These are phyloP conservation scores for Nycticorax nycticorax DNA, from an alignment of 2,113 vertebrate genomes.

Conservation along the genomic window DNA sequence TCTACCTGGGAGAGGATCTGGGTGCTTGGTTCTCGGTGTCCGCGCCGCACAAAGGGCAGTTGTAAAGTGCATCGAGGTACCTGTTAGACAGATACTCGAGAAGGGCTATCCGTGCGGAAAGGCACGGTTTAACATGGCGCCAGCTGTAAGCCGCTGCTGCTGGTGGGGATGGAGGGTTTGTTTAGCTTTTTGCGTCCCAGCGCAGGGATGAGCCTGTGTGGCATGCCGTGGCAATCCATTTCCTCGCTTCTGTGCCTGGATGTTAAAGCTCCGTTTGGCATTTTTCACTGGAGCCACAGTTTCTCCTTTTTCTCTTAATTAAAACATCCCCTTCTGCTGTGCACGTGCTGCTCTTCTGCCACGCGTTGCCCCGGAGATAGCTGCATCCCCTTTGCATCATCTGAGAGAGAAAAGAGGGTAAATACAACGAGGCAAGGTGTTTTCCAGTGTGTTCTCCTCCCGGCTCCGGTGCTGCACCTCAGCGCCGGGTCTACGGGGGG, in stretches of 20 bases:
- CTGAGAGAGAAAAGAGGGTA: background rate
- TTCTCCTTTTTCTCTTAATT: background rate
- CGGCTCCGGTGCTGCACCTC: background rate
- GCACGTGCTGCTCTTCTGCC: background rate
- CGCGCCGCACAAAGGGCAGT: background rate
- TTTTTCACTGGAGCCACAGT: background rate
- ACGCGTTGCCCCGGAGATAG: background rate
- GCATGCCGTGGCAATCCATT: background rate
- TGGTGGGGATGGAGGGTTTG: background rate
- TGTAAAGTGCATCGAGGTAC: background rate
- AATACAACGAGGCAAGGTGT: accelerated
- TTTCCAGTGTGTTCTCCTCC: background rate
- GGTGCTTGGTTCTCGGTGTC: background rate
- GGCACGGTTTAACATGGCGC: background rate
- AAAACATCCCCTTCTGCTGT: background rate
- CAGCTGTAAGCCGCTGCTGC: background rate
- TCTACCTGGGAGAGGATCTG: too few species aligned
- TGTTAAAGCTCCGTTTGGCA: background rate
- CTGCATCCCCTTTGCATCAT: background rate
- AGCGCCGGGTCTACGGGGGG: accelerated
- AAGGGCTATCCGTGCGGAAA: background rate
- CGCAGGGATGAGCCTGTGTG: background rate
- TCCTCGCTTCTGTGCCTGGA: background rate
- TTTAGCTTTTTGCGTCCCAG: background rate
- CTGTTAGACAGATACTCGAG: background rate